phyloP scores from a whole-genome alignment of 2,888 invertebrate genomes.

The Chrysopilus asiliformis region DNA sequence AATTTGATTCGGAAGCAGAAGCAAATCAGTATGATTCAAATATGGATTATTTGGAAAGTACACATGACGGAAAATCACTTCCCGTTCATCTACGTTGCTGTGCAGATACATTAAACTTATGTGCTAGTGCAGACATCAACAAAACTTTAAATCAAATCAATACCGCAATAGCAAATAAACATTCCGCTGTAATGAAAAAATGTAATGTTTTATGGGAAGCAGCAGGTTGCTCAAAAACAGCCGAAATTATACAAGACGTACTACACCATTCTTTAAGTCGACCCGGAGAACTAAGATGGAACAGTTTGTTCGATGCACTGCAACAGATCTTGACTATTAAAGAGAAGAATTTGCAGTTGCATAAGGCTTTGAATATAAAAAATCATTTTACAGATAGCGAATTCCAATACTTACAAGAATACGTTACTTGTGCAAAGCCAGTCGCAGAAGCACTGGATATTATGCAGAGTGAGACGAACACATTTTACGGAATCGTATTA shows the following conservation, averaged over 20 bases:
- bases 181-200: neutral
- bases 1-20: neutral
- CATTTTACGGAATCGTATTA: neutral
- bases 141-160: too few relatives aligned
- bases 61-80: too few relatives aligned
- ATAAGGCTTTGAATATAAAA: neutral
- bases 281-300: neutral
- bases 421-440: neutral
- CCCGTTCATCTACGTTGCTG: too few relatives aligned
- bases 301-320: neutral
- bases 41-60: neutral
- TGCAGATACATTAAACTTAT: too few relatives aligned
- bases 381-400: neutral
- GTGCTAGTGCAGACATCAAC: too few relatives aligned
- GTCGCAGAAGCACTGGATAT: neutral
- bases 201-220: neutral
- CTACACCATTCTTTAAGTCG: neutral
- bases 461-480: neutral
- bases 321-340: neutral
- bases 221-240: neutral
- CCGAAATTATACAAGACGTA: neutral
- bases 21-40: neutral
- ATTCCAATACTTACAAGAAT: neutral
- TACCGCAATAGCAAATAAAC: too few relatives aligned
- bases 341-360: neutral